Conservation (phyloP, 1,140 invertebrate species). For the Panonychus citri region DNA sequence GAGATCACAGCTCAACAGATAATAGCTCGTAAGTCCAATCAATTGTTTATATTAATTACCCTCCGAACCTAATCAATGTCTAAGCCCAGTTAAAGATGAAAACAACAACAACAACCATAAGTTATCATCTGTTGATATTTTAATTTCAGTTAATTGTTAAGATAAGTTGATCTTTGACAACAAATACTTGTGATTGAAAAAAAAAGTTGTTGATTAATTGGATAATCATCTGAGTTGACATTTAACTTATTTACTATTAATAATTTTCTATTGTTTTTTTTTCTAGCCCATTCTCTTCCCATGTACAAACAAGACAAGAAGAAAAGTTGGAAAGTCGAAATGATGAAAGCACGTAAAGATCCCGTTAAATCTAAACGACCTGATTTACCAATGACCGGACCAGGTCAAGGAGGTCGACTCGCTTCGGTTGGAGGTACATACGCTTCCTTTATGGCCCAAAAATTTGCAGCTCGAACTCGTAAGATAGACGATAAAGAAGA, state of each 20-base stretch:
- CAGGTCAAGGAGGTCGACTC: conserved; percentile 55
- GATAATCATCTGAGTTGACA: not conserved
- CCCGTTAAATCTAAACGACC: conserved; percentile 72
- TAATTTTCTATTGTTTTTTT: conserved; percentile 18
- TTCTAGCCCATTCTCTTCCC: conserved; percentile 60
- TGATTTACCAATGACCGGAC: conserved; percentile 79
- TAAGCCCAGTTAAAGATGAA: no score
- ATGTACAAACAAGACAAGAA: conserved; percentile 79
- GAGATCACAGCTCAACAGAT: conserved; percentile 72
- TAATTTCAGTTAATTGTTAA: no score
- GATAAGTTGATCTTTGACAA: no score
- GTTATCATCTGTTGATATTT: no score
- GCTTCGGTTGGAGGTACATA: conserved; percentile 84
- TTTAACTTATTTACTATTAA: conserved; percentile 1
- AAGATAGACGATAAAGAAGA: conserved; percentile 89
- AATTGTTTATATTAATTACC: not conserved
- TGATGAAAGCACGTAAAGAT: conserved; percentile 76
- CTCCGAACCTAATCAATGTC: no score
- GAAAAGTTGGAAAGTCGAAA: conserved; percentile 62
- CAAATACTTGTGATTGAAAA: no score
- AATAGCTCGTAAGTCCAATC: conserved; percentile 40
- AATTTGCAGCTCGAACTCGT: conserved; percentile 53
- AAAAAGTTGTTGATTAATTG: no score
- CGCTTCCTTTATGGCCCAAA: conserved; percentile 87
- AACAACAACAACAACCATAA: no score